These are phyloP conservation scores for Furcula furcula DNA, from an alignment of 2,888 invertebrate genomes.

Conservation along the genomic window DNA sequence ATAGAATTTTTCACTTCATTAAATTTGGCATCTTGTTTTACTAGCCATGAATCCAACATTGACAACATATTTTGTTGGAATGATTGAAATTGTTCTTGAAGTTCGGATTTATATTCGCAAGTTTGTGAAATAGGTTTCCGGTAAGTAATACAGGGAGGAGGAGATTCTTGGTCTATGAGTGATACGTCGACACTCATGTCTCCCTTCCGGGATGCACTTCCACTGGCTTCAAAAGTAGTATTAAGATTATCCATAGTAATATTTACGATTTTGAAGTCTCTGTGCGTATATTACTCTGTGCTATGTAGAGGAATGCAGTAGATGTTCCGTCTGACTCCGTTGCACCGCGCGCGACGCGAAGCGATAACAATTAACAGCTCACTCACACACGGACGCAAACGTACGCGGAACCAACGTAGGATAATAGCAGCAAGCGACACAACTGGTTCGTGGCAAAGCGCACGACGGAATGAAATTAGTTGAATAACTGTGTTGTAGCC, in stretches of 20 bases:
- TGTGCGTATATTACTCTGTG: too few relatives aligned
- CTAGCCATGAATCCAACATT: background rate
- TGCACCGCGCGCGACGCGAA: too few relatives aligned
- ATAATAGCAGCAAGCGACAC: too few relatives aligned
- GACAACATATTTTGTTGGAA: background rate
- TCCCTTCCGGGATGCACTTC: background rate
- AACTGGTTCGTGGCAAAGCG: too few relatives aligned
- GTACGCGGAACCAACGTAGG: too few relatives aligned
- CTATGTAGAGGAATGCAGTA: too few relatives aligned
- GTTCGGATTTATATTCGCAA: background rate
- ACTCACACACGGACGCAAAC: too few relatives aligned
- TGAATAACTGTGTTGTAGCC: too few relatives aligned
- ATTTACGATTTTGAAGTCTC: too few relatives aligned
- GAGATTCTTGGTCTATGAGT: background rate
- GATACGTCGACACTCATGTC: background rate
- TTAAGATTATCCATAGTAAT: background rate
- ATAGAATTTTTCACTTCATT: background rate
- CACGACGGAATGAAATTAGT: too few relatives aligned
- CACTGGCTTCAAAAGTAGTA: background rate
- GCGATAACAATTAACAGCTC: too few relatives aligned
- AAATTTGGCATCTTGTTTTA: background rate
- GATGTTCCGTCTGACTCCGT: too few relatives aligned
- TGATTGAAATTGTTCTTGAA: background rate
- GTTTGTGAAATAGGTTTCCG: background rate
- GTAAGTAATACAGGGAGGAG: background rate